phyloP scores from a whole-genome alignment of 2,888 invertebrate species.

The Nemurella pictetii region DNA sequence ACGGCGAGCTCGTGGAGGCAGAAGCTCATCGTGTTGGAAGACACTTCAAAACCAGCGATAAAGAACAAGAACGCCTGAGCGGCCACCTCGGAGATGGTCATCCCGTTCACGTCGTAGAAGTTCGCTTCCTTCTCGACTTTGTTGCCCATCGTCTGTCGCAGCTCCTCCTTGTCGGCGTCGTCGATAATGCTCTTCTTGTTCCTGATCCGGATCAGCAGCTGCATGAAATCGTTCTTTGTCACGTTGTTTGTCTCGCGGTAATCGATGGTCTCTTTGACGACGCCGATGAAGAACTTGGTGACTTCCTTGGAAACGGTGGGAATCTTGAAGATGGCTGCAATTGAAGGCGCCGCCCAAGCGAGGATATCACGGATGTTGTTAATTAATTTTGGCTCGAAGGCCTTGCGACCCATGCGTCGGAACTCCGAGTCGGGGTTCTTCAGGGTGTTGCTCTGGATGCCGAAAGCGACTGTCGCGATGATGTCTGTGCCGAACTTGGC shows the following conservation, averaged over 20 bases:
- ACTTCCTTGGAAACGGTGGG: conserved; percentile 48
- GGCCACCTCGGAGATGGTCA: conserved; percentile 29
- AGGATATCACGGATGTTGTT: conserved; percentile 47
- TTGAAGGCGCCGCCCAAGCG: not conserved
- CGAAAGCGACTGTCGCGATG: conserved; percentile 55
- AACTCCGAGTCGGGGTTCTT: conserved; percentile 40
- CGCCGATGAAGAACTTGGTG: conserved; percentile 40
- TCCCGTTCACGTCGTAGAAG: conserved; percentile 1
- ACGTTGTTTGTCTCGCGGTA: conserved; percentile 56
- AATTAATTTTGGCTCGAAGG: conserved; percentile 43
- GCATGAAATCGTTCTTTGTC: conserved; percentile 59
- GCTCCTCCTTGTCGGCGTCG: not conserved
- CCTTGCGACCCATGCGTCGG: conserved; percentile 44
- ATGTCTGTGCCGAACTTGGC: conserved; percentile 53
- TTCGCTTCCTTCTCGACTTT: not conserved
- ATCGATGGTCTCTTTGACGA: conserved; percentile 55
- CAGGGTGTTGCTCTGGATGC: conserved; percentile 49
- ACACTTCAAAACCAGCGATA: conserved; percentile 65
- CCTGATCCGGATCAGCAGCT: conserved; percentile 53
- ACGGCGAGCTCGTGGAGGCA: conserved; percentile 58
- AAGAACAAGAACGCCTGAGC: conserved; percentile 43
- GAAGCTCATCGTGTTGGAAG: conserved; percentile 63
- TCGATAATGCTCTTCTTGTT: conserved; percentile 4
- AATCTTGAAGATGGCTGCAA: conserved; percentile 49
- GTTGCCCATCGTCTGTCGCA: not conserved